Conservation (phyloP, 1,140 invertebrate species). For the Adelges cooleyi region DNA sequence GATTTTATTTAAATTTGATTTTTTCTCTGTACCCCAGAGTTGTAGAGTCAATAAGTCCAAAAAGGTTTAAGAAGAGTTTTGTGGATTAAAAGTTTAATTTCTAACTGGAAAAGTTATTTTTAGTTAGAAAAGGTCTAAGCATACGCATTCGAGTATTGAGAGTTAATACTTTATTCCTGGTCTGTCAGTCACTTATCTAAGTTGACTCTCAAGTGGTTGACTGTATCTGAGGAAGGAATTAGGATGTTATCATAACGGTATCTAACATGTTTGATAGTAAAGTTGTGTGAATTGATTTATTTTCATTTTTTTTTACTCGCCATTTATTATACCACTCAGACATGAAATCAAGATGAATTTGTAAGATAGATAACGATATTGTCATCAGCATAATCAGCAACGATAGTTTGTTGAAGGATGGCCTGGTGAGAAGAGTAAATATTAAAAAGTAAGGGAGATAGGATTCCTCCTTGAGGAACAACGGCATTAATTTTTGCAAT, state of each 20-base stretch:
- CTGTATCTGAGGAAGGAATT: neutral
- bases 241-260: neutral
- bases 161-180: neutral
- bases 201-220: neutral
- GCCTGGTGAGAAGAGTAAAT: too few species aligned
- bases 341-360: neutral
- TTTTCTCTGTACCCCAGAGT: constrained; percentile 34
- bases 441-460: too few species aligned
- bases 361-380: neutral
- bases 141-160: neutral
- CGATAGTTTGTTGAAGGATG: too few species aligned
- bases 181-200: neutral
- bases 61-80: constrained; percentile 35
- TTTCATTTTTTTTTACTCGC: neutral
- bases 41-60: constrained; percentile 36
- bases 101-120: constrained; percentile 17
- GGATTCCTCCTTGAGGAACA: too few species aligned
- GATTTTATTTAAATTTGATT: constrained; percentile 33
- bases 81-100: constrained; percentile 35
- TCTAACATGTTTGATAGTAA: neutral
- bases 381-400: neutral
- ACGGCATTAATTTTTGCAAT: too few species aligned
- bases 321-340: neutral
- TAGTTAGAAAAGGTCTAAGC: neutral
- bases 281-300: neutral